phyloP scores from a whole-genome alignment of 2,888 invertebrate genomes.

The Meta bourneti region DNA sequence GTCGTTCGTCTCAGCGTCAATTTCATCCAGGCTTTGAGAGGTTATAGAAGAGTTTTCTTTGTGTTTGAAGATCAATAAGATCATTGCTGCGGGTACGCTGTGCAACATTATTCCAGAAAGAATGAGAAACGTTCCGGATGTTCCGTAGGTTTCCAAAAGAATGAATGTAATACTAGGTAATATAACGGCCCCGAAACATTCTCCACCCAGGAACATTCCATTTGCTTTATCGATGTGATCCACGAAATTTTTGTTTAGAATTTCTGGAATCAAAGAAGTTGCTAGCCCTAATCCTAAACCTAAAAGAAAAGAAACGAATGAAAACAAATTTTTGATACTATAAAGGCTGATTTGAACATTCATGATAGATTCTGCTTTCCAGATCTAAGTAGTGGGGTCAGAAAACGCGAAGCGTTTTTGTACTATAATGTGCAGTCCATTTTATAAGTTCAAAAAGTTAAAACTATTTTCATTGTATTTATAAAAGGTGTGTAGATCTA shows the following conservation, averaged over 20 bases:
- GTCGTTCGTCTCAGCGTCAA: background rate
- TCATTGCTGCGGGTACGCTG: conserved; percentile 5
- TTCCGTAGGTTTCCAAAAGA: background rate
- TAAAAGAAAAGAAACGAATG: background rate
- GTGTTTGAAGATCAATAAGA: background rate
- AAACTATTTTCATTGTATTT: too few species aligned
- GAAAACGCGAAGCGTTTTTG: too few species aligned
- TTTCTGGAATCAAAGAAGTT: background rate
- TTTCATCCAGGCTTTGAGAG: too few species aligned
- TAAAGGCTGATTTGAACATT: too few species aligned
- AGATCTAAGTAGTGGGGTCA: too few species aligned
- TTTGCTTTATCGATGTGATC: background rate
- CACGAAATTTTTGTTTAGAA: background rate
- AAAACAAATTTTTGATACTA: background rate
- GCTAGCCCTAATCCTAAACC: background rate
- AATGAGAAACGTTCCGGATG: conserved; percentile 15
- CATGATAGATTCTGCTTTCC: too few species aligned
- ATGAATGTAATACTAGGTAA: background rate
- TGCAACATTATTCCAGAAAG: background rate
- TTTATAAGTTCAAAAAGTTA: too few species aligned
- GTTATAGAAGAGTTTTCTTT: background rate
- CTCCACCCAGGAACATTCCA: background rate
- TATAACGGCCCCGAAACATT: background rate
- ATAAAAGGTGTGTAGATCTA: too few species aligned
- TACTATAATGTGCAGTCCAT: too few species aligned